Evolutionary conservation across 1,140 invertebrate species (phyloP), one percentile per base, ranked within the genome.

Genomic region (Melitaea cinxia): DNA sequence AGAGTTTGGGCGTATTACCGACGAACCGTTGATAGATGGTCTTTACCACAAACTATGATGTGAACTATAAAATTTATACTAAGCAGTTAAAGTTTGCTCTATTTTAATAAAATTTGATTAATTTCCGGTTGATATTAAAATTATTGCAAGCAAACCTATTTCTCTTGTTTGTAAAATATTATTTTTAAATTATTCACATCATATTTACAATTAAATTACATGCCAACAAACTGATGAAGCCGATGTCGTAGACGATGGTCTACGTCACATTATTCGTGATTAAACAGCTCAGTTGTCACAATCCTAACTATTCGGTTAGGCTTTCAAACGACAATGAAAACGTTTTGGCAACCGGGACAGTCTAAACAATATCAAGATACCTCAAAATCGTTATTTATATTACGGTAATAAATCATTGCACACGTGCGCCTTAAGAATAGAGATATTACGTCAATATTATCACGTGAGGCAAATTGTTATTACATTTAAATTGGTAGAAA

Each of bases 11-110:
- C 54, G 71, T 65, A 68, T 65, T 72, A 63, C 57, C 53, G 72
- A 68, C 61, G 30, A 55, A 58, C 37, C 68, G 82, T 65, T 85
- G 83, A 87, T 73, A 55, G 86, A 83, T 79, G 52, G 70, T 64
- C 70, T 73, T 65, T 80, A 80, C 78, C 69, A 49, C 65, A 60
- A 79, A 78, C 72, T 76, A 80, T 70, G 71, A n/a, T n/a, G 78
- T 77, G 67, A 80, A 79, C 72, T 21, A 63, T 49, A 47, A 55
- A 30, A 54, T 63, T 47, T 26, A 7, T 35, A 15, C 10, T 1
- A 5, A 55, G 12, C 17, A 45, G 9, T 58, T 47, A 39, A 56
- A 53, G 17, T 30, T 28, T 50, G 21, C 10, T 21, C 28, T 1
- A 10, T 10, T 55, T 39, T 39, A 17, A 55, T 47, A 17, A 47